phyloP scores from a whole-genome alignment of 2,888 invertebrate genomes.

The Acanthosepion pharaonis region DNA sequence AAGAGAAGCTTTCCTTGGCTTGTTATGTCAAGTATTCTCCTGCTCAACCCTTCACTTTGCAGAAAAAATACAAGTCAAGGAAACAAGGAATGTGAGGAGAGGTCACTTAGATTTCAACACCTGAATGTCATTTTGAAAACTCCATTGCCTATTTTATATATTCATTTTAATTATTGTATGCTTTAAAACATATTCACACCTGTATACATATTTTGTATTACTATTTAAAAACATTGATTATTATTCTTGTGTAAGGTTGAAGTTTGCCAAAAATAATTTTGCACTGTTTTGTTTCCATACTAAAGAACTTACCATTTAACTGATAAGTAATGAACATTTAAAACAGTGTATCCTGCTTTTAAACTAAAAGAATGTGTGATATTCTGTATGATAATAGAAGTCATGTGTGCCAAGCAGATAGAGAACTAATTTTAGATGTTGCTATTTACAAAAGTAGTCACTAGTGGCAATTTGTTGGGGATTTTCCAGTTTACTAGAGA shows the following conservation, averaged over 20 bases:
- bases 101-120: not conserved
- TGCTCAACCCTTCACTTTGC: not conserved
- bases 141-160: not conserved
- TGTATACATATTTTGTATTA: not conserved
- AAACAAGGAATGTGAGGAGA: not conserved
- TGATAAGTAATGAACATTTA: constrained; percentile 11
- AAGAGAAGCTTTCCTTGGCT: constrained; percentile 1
- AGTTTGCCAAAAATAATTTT: not conserved
- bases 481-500: not conserved
- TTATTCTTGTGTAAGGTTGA: not conserved
- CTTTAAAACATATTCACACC: not conserved
- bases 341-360: not conserved
- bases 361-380: constrained; percentile 13
- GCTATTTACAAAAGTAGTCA: constrained; percentile 33
- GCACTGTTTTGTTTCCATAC: not conserved
- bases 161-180: not conserved
- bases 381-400: not conserved
- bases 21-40: not conserved
- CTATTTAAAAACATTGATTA: not conserved
- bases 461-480: not conserved
- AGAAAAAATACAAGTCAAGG: not conserved
- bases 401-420: not conserved
- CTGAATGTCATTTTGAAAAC: not conserved
- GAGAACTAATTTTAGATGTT: not conserved
- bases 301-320: not conserved